Conservation (phyloP, 2,888 invertebrate species). For the Anthophora plumipes region DNA sequence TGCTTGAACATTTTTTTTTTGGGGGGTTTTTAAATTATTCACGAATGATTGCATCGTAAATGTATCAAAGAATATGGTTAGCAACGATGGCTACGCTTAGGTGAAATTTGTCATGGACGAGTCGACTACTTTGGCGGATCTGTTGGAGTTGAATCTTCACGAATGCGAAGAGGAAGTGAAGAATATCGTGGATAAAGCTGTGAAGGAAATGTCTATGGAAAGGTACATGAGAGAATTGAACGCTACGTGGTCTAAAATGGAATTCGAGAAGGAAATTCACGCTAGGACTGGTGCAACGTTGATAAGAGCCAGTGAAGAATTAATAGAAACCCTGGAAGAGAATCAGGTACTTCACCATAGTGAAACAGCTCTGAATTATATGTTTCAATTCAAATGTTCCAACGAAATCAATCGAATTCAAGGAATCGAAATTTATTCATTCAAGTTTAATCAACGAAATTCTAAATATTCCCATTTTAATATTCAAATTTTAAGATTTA, state of each 20-base stretch:
- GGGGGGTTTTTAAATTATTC: neutral
- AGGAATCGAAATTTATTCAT: too few species aligned
- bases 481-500: too few species aligned
- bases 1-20: conserved; percentile 9
- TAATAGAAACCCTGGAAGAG: conserved; percentile 98
- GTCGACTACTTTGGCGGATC: conserved; percentile 95
- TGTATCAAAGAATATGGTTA: conserved; percentile 4
- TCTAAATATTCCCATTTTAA: too few species aligned
- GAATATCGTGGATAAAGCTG: conserved; percentile 98
- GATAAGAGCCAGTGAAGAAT: conserved; percentile 95
- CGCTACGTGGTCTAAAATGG: conserved; percentile 96
- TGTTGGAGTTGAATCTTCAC: conserved; percentile 95
- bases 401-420: too few species aligned
- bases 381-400: too few species aligned
- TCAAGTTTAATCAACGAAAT: too few species aligned
- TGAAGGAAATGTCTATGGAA: conserved; percentile 99
- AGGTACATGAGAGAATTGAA: conserved; percentile 96
- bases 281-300: conserved; percentile 94
- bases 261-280: conserved; percentile 96
- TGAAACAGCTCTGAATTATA: too few species aligned
- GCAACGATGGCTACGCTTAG: conserved; percentile 85
- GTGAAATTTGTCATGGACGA: conserved; percentile 97
- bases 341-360: conserved; percentile 90
- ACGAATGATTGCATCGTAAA: neutral
- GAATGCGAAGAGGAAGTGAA: conserved; percentile 99